Conservation (phyloP, 2,888 invertebrate species). For the Mythimna vitellina region DNA sequence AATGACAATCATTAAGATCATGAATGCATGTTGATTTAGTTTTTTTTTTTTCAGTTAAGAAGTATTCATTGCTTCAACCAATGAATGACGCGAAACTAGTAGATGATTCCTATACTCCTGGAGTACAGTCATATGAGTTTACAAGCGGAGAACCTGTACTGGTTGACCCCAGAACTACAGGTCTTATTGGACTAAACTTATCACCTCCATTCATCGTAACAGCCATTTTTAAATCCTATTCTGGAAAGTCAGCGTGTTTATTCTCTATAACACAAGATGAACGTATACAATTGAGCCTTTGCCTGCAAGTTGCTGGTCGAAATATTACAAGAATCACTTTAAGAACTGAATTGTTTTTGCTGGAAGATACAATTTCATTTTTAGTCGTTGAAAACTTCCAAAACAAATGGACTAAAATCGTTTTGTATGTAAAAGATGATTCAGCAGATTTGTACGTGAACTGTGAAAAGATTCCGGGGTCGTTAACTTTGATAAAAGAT, state of each 20-base stretch:
- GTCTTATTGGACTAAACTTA: constrained; percentile 6
- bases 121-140: background rate
- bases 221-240: constrained; percentile 12
- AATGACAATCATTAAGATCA: background rate
- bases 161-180: background rate
- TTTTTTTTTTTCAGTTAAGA: constrained; percentile 8
- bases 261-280: constrained; percentile 1
- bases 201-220: constrained; percentile 6
- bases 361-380: background rate
- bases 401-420: constrained; percentile 14
- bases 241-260: background rate
- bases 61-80: background rate
- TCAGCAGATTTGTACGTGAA: constrained; percentile 5
- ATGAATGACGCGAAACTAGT: background rate
- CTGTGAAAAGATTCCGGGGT: background rate
- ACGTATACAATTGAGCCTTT: background rate
- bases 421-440: background rate
- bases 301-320: background rate
- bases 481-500: background rate
- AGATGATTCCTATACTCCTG: constrained; percentile 6
- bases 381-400: background rate
- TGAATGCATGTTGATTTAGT: background rate
- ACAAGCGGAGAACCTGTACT: background rate
- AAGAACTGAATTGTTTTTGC: background rate
- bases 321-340: background rate